These are phyloP conservation scores for Laspeyria flexula DNA, from an alignment of 2,888 invertebrate genomes.

Conservation along the genomic window DNA sequence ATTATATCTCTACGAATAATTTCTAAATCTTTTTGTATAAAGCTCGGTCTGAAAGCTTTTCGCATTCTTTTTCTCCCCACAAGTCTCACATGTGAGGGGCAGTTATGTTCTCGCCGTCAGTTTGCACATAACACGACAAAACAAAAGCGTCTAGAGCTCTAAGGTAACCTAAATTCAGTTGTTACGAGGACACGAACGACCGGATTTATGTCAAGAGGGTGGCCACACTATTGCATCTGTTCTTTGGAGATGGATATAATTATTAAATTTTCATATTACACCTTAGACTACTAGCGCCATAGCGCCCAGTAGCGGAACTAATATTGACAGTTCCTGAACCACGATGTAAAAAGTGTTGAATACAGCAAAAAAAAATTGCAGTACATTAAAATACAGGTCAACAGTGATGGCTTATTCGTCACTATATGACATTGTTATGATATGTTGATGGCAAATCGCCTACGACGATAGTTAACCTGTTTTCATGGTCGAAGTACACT, in stretches of 20 bases:
- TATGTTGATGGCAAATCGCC: neutral
- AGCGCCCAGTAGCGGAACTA: too few species aligned
- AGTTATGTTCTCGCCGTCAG: conserved; percentile 28
- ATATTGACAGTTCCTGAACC: too few species aligned
- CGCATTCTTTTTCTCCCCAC: neutral
- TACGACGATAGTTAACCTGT: neutral
- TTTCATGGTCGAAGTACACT: neutral
- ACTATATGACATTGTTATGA: neutral
- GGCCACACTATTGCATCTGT: conserved; percentile 1
- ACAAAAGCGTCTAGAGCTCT: conserved; percentile 39
- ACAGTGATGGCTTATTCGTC: too few species aligned
- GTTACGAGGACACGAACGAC: conserved; percentile 22
- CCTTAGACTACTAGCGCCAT: too few species aligned
- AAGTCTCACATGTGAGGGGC: neutral
- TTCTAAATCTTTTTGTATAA: too few species aligned
- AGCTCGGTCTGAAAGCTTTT: neutral
- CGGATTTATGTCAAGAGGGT: conserved; percentile 38
- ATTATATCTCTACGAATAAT: too few species aligned
- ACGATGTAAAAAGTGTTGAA: too few species aligned
- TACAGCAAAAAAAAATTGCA: too few species aligned
- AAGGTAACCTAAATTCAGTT: conserved; percentile 42
- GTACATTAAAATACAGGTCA: too few species aligned
- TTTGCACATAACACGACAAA: conserved; percentile 30
- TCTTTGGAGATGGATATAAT: neutral
- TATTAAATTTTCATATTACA: too few species aligned